phyloP scores from a whole-genome alignment of 2,113 vertebrate species.

The Neofelis nebulosa region DNA sequence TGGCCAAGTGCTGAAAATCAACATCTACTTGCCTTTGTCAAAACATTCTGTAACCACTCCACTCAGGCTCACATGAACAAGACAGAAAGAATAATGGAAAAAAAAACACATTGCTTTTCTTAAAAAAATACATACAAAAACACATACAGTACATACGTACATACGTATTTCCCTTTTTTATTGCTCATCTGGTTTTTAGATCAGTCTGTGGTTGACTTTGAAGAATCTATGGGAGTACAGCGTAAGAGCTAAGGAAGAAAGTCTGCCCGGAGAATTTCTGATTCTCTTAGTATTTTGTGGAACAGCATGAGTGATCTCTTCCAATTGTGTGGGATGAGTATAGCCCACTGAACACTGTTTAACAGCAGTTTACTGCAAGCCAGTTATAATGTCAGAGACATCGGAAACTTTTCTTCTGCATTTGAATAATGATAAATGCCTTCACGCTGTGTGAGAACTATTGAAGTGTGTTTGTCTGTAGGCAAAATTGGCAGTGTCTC shows the following conservation, averaged over 20 bases:
- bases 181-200: background rate
- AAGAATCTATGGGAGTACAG: background rate
- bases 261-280: conserved; percentile 38
- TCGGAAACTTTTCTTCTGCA: conserved; percentile 64
- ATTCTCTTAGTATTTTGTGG: conserved; percentile 44
- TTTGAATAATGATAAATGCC: conserved; percentile 81
- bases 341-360: conserved; percentile 58
- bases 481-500: conserved; percentile 76
- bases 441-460: conserved; percentile 76
- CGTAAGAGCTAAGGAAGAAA: background rate
- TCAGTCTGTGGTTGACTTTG: background rate
- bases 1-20: background rate
- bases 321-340: conserved; percentile 57
- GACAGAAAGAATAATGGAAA: conserved; percentile 16
- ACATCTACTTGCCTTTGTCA: background rate
- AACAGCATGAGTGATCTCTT: conserved; percentile 60
- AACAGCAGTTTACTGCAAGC: conserved; percentile 73
- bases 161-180: background rate
- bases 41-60: conserved; percentile 56
- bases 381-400: conserved; percentile 71
- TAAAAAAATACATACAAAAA: background rate
- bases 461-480: conserved; percentile 80
- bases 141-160: background rate
- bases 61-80: background rate
- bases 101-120: background rate